phyloP scores from a whole-genome alignment of 1,140 invertebrate genomes.

The Solenopsis invicta region DNA sequence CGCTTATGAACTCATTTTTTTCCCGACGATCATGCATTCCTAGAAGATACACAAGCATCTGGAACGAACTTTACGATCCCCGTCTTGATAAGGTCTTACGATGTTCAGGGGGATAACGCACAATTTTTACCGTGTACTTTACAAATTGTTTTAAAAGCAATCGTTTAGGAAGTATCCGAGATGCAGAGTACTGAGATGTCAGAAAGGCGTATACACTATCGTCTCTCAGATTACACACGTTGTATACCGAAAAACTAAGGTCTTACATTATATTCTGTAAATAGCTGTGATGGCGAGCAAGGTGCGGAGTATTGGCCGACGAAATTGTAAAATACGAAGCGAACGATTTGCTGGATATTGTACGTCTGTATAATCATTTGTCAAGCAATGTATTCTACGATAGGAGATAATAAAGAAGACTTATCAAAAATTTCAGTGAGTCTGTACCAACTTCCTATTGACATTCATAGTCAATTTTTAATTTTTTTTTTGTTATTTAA shows the following conservation, averaged over 20 bases:
- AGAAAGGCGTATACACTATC: slow-evolving; percentile 3
- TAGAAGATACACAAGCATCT: slow-evolving; percentile 22
- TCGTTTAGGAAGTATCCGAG: neutral
- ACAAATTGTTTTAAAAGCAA: slow-evolving; percentile 2
- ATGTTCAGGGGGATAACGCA: slow-evolving; percentile 13
- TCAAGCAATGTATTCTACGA: slow-evolving; percentile 86
- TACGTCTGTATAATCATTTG: slow-evolving; percentile 86
- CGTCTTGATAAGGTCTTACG: slow-evolving; percentile 7
- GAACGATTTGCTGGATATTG: slow-evolving; percentile 81
- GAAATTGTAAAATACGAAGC: slow-evolving; percentile 80
- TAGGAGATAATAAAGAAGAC: slow-evolving; percentile 84
- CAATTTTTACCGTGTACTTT: slow-evolving; percentile 34
- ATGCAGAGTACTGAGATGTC: neutral
- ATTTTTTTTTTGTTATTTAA: too few species aligned
- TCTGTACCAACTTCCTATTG: too few species aligned
- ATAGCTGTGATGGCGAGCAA: slow-evolving; percentile 56
- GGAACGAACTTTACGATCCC: slow-evolving; percentile 48
- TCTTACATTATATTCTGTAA: slow-evolving; percentile 69
- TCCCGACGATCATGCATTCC: slow-evolving; percentile 34
- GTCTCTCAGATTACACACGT: slow-evolving; percentile 40
- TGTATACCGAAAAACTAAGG: slow-evolving; percentile 59
- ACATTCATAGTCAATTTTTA: too few species aligned
- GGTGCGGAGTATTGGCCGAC: slow-evolving; percentile 67
- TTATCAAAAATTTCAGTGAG: slow-evolving; percentile 48
- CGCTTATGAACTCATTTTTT: slow-evolving; percentile 61